Conservation (phyloP, 2,888 invertebrate species). For the Brassicogethes aeneus region DNA sequence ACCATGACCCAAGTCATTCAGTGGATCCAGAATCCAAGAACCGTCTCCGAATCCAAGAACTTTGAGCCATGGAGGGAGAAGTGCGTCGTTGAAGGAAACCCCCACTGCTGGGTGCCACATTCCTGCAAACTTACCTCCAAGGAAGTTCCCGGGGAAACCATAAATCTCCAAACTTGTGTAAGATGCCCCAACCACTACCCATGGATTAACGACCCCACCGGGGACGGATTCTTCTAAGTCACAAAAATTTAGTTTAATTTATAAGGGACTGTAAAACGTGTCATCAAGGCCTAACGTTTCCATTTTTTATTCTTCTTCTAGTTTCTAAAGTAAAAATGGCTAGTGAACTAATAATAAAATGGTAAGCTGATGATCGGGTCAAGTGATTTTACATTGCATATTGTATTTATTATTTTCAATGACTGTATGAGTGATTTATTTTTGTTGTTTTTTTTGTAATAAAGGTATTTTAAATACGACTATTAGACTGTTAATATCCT, state of each 20-base stretch:
- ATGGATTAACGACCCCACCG: slow-evolving; percentile 88
- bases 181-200: slow-evolving; percentile 92
- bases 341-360: neutral
- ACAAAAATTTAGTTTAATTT: slow-evolving; percentile 24
- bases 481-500: slow-evolving; percentile 28
- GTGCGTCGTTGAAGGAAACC: slow-evolving; percentile 78
- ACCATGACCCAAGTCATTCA: slow-evolving; percentile 96
- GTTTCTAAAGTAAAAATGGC: too few relatives aligned
- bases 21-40: slow-evolving; percentile 90
- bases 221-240: slow-evolving; percentile 80
- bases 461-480: slow-evolving; percentile 25
- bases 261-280: slow-evolving; percentile 21
- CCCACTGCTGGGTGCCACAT: slow-evolving; percentile 81
- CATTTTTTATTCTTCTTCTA: too few relatives aligned
- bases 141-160: slow-evolving; percentile 89
- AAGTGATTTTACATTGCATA: slow-evolving; percentile 33
- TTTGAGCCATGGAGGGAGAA: slow-evolving; percentile 94
- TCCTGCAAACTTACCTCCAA: slow-evolving; percentile 86
- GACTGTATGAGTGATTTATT: slow-evolving; percentile 37
- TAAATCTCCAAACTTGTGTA: slow-evolving; percentile 87
- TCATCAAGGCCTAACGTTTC: slow-evolving; percentile 19
- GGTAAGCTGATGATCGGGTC: slow-evolving; percentile 17
- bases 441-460: slow-evolving; percentile 33
- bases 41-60: slow-evolving; percentile 75
- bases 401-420: slow-evolving; percentile 35